Percentiles rank a stretch among this genome's conserved stretches.
Evolutionary conservation across 2,888 invertebrate genomes (phyloP).

Genomic region (Drosophila hamatofila): DNA sequence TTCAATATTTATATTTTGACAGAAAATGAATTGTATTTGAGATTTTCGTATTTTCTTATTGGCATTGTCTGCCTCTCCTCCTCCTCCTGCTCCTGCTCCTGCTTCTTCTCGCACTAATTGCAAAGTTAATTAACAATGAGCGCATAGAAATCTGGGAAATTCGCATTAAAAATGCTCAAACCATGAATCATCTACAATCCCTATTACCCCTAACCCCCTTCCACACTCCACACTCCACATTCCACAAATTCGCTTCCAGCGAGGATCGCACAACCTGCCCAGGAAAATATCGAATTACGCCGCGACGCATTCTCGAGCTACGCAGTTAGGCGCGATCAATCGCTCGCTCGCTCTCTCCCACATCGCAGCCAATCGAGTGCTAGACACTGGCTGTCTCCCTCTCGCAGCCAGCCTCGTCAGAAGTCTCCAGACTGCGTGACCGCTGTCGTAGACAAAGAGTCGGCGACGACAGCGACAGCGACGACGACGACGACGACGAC

Average conservation of each 20-base stretch:
- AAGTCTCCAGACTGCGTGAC: slow-evolving; percentile 67
- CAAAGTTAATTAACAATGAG: slow-evolving; percentile 78
- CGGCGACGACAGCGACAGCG: slow-evolving; percentile 7
- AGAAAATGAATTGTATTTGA: slow-evolving; percentile 35
- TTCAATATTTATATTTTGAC: slow-evolving; percentile 82
- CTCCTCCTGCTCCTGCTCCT: not conserved
- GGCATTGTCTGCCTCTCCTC: slow-evolving; percentile 33
- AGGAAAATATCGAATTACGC: slow-evolving; percentile 69
- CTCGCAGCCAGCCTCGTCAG: not conserved
- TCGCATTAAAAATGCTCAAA: slow-evolving; percentile 58
- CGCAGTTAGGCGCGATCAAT: slow-evolving; percentile 52
- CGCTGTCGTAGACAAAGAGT: slow-evolving; percentile 51
- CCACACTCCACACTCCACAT: slow-evolving; percentile 16
- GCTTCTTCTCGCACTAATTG: slow-evolving; percentile 52
- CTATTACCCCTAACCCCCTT: not conserved
- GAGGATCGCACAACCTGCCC: slow-evolving; percentile 53
- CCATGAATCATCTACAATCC: slow-evolving; percentile 62
- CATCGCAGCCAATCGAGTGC: not conserved
- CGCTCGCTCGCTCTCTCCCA: slow-evolving; percentile 11
- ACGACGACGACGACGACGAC: not conserved
- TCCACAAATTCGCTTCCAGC: slow-evolving; percentile 6
- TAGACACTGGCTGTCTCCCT: slow-evolving; percentile 36
- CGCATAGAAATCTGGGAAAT: slow-evolving; percentile 43
- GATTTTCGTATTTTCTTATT: slow-evolving; percentile 30
- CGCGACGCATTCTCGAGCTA: slow-evolving; percentile 55